phyloP scores from a whole-genome alignment of 2,888 invertebrate species.

The Globia sparganii region DNA sequence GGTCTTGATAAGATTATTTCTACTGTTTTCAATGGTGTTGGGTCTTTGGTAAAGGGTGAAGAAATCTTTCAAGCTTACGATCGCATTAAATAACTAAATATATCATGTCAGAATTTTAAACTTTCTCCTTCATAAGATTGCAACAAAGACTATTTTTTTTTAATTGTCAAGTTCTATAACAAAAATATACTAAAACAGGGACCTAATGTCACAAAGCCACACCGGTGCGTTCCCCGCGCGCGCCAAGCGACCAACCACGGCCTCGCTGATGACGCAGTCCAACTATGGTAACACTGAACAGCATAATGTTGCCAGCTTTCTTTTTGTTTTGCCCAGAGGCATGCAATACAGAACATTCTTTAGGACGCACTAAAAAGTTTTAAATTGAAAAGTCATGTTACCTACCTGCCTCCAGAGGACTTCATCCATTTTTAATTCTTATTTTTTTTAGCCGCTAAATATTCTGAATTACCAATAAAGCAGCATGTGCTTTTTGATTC shows the following conservation, averaged over 20 bases:
- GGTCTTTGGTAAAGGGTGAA: constrained; percentile 20
- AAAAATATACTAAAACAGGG: constrained; percentile 76
- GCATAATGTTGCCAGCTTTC: constrained; percentile 74
- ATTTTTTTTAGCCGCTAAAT: background rate
- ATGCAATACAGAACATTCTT: constrained; percentile 33
- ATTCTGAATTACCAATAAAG: background rate
- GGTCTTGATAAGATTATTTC: background rate
- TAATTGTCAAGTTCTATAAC: constrained; percentile 30
- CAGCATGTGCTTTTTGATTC: constrained; percentile 29
- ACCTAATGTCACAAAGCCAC: constrained; percentile 88
- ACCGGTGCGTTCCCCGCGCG: constrained; percentile 85
- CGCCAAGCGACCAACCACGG: constrained; percentile 75
- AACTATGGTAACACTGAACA: constrained; percentile 84
- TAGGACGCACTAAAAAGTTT: constrained; percentile 5
- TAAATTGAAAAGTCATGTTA: background rate
- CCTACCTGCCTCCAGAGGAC: background rate
- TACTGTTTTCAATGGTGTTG: constrained; percentile 20
- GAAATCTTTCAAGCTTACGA: background rate
- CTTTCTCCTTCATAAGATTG: background rate
- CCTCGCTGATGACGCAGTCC: constrained; percentile 86
- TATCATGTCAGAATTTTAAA: background rate
- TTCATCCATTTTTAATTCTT: background rate
- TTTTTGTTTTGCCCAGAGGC: constrained; percentile 61
- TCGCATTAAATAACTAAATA: constrained; percentile 6
- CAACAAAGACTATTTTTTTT: background rate